phyloP scores from a whole-genome alignment of 2,888 invertebrate species.

The Drosophila cognata region DNA sequence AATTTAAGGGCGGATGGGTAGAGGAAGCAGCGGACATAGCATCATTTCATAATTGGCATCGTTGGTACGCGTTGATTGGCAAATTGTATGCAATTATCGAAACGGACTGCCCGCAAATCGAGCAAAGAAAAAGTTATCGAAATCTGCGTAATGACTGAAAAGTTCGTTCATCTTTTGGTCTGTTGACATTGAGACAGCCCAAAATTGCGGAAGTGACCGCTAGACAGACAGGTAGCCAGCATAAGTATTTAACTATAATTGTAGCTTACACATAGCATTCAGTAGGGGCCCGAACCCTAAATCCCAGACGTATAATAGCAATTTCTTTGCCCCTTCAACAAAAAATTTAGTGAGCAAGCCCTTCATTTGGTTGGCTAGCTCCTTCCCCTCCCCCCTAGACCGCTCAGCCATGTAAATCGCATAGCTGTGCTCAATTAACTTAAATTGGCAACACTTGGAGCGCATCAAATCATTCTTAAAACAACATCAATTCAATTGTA shows the following conservation, averaged over 20 bases:
- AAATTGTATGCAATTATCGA: conserved; percentile 78
- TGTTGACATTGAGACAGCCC: conserved; percentile 70
- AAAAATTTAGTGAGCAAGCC: conserved; percentile 26
- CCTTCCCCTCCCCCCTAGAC: neutral
- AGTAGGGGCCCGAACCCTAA: conserved; percentile 39
- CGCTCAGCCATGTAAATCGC: conserved; percentile 56
- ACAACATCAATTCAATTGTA: conserved; percentile 53
- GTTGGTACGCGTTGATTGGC: conserved; percentile 78
- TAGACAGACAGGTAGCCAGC: conserved; percentile 2
- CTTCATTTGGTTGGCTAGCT: conserved; percentile 33
- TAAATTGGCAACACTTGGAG: conserved; percentile 64
- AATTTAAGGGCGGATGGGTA: neutral
- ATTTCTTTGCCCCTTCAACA: conserved; percentile 45
- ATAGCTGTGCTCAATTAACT: conserved; percentile 66
- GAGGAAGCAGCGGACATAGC: conserved; percentile 18
- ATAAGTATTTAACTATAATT: conserved; percentile 67
- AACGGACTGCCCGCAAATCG: conserved; percentile 35
- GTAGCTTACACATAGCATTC: conserved; percentile 53
- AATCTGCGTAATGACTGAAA: conserved; percentile 56
- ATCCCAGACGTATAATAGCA: conserved; percentile 13
- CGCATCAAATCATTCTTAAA: conserved; percentile 70
- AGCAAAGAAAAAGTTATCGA: conserved; percentile 35
- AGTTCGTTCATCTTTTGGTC: conserved; percentile 72
- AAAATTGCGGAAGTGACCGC: conserved; percentile 65
- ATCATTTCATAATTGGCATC: conserved; percentile 70